Conservation (phyloP, 2,888 invertebrate genomes). For the Iselma pallidipennis region DNA sequence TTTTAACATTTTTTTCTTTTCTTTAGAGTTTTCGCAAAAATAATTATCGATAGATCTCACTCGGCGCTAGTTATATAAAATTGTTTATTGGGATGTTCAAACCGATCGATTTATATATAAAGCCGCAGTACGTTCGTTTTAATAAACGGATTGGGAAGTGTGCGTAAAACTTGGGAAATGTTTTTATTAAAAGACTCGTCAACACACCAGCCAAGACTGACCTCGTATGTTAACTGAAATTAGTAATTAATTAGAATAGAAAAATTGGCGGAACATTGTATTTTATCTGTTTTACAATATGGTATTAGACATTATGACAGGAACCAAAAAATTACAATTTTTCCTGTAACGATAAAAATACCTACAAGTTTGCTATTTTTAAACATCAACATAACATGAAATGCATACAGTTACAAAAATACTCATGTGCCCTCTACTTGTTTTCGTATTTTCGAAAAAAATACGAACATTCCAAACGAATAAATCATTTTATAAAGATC, state of each 20-base stretch:
- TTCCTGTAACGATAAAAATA: no score
- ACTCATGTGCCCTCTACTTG: background rate
- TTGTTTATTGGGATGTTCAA: background rate
- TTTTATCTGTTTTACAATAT: background rate
- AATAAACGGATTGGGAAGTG: background rate
- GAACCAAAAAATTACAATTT: no score
- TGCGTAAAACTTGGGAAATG: background rate
- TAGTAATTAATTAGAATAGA: no score
- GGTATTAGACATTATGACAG: no score
- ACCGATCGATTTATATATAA: background rate
- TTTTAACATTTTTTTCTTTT: background rate
- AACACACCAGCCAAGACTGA: no score
- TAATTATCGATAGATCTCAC: no score
- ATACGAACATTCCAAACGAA: background rate
- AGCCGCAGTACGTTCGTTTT: background rate
- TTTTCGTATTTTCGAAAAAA: background rate
- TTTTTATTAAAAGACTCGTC: background rate
- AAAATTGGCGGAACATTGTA: background rate
- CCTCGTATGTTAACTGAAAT: no score
- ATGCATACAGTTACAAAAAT: background rate
- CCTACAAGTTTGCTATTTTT: background rate
- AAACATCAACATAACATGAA: background rate
- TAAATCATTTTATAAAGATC: background rate
- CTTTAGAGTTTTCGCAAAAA: no score
- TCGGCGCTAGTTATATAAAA: background rate